Evolutionary conservation across 2,113 vertebrate species (phyloP), one percentile per base, ranked within the genome.

Genomic region (Hemiscyllium ocellatum): DNA sequence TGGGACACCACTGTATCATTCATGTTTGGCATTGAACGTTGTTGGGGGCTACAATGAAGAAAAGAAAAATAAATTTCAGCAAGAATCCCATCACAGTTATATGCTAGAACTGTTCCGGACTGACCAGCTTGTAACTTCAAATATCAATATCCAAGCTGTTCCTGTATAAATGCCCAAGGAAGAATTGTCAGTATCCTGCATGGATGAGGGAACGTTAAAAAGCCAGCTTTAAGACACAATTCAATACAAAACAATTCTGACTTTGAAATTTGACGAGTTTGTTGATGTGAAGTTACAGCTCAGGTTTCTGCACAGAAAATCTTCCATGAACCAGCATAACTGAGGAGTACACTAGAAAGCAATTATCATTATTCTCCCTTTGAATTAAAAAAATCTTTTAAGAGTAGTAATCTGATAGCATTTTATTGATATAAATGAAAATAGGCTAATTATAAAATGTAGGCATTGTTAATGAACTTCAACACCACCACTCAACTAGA

Each of bases 1-100:
- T 98, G 98, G 96, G 97, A 98, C 96, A 98, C 98, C 98, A 98
- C 96, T 96, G 98, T 97, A 97, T 99, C 98, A 20, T 98, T 99
- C 99, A 99, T 99, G 97, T 98, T 96, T 97, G 97, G 96, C 96
- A 97, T 97, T 66, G 98, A 97, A 96, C 98, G 98, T 96, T 93
- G 89, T 66, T 98, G 98, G 96, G 98, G 98, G 96, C 99, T 99
- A 97, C 94, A 98, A 98, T 0, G 61, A 96, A 95, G 97, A 96
- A 96, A 70, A 93, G 3, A 94, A 50, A 95, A 76, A 50, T 26
- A 29, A 76, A 95, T 72, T 52, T 33, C 52, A 95, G 24, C 1
- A 76, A 95, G n/a, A 50, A 33, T 0, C 87, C 95, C 12, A 26
- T 87, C 76, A 91, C 70, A 80, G 96, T 29, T 69, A 70, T 70